Evolutionary conservation across 1,140 invertebrate species (phyloP).

Genomic region (Ips nitidus): DNA sequence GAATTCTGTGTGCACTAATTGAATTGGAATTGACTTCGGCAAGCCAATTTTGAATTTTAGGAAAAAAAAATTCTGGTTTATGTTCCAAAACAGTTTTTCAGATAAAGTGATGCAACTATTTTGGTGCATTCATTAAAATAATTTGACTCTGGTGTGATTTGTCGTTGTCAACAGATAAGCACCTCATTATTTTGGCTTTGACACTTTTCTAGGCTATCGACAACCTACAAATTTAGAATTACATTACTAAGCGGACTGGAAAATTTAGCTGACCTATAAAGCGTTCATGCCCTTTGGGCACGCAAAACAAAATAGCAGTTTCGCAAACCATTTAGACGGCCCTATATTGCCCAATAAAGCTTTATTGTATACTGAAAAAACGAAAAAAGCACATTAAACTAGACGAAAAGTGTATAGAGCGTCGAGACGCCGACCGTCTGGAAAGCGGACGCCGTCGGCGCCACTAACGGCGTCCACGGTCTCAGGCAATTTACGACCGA

Average conservation of each 20-base stretch:
- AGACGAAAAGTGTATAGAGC: conserved; percentile 25
- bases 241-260: too few relatives aligned
- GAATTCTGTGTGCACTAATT: too few relatives aligned
- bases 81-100: too few relatives aligned
- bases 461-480: conserved; percentile 31
- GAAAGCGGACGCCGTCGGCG: conserved; percentile 22
- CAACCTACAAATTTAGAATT: too few relatives aligned
- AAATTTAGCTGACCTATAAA: conserved; percentile 7
- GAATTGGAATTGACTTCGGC: too few relatives aligned
- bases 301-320: background rate
- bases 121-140: conserved; percentile 15
- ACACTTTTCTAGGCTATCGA: too few relatives aligned
- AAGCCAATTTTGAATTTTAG: too few relatives aligned
- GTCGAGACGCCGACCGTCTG: conserved; percentile 31
- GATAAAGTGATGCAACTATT: background rate
- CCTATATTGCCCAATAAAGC: conserved; percentile 15
- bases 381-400: conserved; percentile 16
- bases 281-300: background rate
- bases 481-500: conserved; percentile 30
- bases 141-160: conserved; percentile 4
- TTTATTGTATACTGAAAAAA: conserved; percentile 27
- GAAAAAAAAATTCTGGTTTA: too few relatives aligned
- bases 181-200: background rate
- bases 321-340: conserved; percentile 12
- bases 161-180: conserved; percentile 3